Base-by-base conservation (phyloP, 2,888 invertebrate genomes). In the Drosophila testacea region DNA sequence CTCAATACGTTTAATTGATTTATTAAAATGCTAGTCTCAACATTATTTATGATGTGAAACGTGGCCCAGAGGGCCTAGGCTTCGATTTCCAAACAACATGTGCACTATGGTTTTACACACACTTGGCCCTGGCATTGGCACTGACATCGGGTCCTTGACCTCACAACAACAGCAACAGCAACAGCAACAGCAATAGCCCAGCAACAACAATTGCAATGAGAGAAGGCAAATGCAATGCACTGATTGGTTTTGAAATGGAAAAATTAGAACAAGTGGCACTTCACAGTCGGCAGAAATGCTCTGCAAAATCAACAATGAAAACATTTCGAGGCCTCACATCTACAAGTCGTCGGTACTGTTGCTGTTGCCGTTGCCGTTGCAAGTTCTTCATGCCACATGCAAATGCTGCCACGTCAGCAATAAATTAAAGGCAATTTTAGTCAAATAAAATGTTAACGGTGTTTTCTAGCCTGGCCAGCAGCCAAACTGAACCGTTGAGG, bases 361-460 rank as follows among this genome's bases (percentile, higher is more conserved):
- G 9, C 6, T 6, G 27, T 4, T 16, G 32, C 27, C 44, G 32
- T n/a, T 48, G 9, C 6, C 9, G 27, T 4, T 16, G 44, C 36
- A 47, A 75, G 48, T 54, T 34, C 32, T 51, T 63, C 62, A 72
- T 72, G 73, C 66, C 71, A 56, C 72, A 78, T 78, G 73, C 73
- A 56, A 55, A 79, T 75, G 77, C 69, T 64, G 76, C 79, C 87
- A 77, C 82, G 86, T 88, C 83, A 78, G 90, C 79, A 88, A 86
- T 86, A 86, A 89, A 89, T 89, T 88, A 83, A 83, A 83, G 88
- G 83, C 90, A 89, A 89, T 89, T 86, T 86, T 80, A 73, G 85
- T 80, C 88, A 89, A 86, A 86, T 89, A 86, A 86, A 85, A 89
- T 86, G 90, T 80, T 85, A 86, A 86, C 85, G 85, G 85, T 75